Base-by-base conservation (phyloP, 2,888 invertebrate species). In the Caenorhabditis angaria region DNA sequence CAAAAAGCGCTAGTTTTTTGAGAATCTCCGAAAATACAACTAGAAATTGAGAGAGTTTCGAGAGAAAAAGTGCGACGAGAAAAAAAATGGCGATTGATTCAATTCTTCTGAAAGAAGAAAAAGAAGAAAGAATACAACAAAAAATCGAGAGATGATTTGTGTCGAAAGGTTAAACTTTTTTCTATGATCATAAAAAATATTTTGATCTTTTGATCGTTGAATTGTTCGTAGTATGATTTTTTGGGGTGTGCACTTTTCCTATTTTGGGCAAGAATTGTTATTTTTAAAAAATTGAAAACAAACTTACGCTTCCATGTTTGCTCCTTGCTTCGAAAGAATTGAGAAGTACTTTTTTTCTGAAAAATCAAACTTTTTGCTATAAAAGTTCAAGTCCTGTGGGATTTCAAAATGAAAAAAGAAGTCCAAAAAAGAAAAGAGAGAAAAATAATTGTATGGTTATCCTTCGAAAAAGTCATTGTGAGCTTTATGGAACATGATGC, bases 1-100 rank as follows among this genome's bases (percentile, higher is more conserved):
- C 65, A 66, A 70, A 63, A 66, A 14, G 59, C 54, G 62, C 65
- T 35, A 70, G 24, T 50, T 24, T 14, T 20, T 8, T 50, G 22
- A 24, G 22, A 24, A 22, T 58, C n/a, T 22, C 27, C 24, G 24
- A 27, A 70, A 51, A 70, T 61, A 65, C 62, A 54, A 51, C 18
- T 25, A 3, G 25, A 60, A 25, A 29, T 10, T 5, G 60, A 66
- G 70, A 70, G 70, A 41, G 27, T 41, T 41, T 10, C 10, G 41
- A 41, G 41, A 41, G 53, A 22, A 70, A 60, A 64, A 32, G 50
- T 18, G 18, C 51, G 50, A 50, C 3, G 22, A 50, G 22, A 24
- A 6, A 22, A 3, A 50, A 50, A 61, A 65, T 57, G 64, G 28
- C 50, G 32, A 20, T 50, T 28, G 60, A 65, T 63, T 68, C 59